Conservation (phyloP, 2,113 vertebrate species). For the Petroica traversi region DNA sequence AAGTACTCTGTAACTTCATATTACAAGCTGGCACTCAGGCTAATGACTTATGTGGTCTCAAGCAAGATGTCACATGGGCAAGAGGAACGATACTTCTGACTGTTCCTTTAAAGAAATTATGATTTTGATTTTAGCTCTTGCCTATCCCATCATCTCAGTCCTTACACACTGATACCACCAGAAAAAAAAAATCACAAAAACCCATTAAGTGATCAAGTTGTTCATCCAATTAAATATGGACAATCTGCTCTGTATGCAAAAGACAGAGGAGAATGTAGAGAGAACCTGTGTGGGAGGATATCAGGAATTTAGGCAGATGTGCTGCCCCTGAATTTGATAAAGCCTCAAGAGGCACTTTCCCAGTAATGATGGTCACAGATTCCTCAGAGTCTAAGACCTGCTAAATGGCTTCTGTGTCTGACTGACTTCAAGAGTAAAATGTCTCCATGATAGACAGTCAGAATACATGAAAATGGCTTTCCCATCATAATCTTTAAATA, state of each 20-base stretch:
- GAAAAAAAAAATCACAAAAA: not conserved
- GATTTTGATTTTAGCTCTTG: not conserved
- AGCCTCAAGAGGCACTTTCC: not conserved
- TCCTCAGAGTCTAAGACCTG: not conserved
- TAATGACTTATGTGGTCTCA: not conserved
- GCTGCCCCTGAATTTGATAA: not conserved
- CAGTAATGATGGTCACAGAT: not conserved
- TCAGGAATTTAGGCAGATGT: not conserved
- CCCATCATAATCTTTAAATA: not conserved
- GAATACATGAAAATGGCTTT: not conserved
- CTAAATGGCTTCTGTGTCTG: not conserved
- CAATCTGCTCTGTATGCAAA: not conserved
- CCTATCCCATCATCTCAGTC: not conserved
- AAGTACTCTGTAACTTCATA: not conserved
- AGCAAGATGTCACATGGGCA: not conserved
- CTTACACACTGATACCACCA: not conserved
- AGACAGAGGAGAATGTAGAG: not conserved
- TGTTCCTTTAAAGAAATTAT: not conserved
- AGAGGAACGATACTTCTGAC: not conserved
- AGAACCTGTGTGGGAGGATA: not conserved
- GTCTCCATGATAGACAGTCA: not conserved
- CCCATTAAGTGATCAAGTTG: rapidly evolving
- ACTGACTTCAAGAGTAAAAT: not conserved
- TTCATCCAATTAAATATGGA: not conserved
- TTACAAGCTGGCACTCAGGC: not conserved